Conservation (phyloP, 2,888 invertebrate genomes). For the Sphaerophoria taeniata region DNA sequence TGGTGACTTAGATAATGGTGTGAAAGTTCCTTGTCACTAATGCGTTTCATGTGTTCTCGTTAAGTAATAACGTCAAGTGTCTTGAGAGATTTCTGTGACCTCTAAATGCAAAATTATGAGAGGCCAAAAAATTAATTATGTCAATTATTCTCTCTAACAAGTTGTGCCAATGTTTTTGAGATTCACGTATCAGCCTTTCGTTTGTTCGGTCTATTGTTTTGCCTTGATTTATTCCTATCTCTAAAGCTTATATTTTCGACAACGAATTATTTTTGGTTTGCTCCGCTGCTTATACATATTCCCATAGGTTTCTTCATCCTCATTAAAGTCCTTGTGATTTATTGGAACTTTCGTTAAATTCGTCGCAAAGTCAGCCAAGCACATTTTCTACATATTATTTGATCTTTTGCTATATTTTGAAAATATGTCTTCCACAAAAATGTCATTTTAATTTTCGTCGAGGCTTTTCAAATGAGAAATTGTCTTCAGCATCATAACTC, state of each 20-base stretch:
- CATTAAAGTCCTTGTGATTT: neutral
- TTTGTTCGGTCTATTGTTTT: conserved; percentile 24
- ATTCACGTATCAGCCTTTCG: too few species aligned
- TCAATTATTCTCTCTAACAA: too few species aligned
- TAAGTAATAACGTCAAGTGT: too few species aligned
- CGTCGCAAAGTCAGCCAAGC: conserved; percentile 21
- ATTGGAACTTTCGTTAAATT: neutral
- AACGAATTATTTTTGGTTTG: conserved; percentile 7
- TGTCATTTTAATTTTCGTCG: conserved; percentile 22
- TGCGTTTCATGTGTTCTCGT: too few species aligned
- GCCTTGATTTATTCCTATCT: neutral
- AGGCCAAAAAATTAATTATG: too few species aligned
- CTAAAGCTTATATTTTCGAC: neutral
- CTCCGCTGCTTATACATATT: neutral
- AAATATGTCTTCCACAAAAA: conserved; percentile 36
- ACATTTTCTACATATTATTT: conserved; percentile 12
- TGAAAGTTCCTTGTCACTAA: too few species aligned
- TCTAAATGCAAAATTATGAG: too few species aligned
- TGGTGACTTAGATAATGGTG: too few species aligned
- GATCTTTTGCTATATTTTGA: conserved; percentile 37
- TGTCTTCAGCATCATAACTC: conserved; percentile 41
- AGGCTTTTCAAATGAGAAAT: conserved; percentile 27
- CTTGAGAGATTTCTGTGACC: too few species aligned
- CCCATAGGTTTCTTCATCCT: neutral
- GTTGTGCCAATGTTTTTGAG: too few species aligned